Conservation (phyloP, 2,113 vertebrate species). For the Grammomys dolichurus region DNA sequence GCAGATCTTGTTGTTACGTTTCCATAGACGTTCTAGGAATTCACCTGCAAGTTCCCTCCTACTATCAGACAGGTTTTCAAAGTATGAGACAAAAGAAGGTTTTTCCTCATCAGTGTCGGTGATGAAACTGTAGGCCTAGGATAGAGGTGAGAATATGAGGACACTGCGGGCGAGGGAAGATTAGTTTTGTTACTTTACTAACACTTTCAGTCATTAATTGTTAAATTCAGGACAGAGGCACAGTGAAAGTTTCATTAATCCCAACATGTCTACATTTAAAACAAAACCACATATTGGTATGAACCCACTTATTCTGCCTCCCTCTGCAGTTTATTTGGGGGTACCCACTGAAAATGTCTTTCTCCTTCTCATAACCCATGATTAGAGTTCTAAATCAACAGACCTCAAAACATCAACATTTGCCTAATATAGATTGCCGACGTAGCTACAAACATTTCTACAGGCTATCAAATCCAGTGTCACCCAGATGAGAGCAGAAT, state of each 20-base stretch:
- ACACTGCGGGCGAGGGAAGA: not conserved
- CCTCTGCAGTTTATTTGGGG: not conserved
- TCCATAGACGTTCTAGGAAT: constrained; percentile 57
- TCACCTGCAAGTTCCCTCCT: constrained; percentile 47
- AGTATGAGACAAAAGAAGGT: constrained; percentile 36
- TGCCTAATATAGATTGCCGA: not conserved
- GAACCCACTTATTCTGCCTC: not conserved
- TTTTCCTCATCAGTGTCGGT: not conserved
- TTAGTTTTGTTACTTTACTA: not conserved
- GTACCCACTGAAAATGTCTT: not conserved
- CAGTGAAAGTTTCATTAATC: not conserved
- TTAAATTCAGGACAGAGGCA: not conserved
- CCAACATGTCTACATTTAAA: not conserved
- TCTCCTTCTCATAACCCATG: not conserved
- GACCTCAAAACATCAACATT: not conserved
- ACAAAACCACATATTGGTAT: not conserved
- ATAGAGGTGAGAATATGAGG: not conserved
- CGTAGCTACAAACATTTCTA: not conserved
- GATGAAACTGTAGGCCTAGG: constrained; percentile 34
- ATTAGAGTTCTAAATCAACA: not conserved
- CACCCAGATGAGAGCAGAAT: not conserved
- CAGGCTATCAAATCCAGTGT: not conserved
- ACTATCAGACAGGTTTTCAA: constrained; percentile 45
- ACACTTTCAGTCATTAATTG: not conserved
- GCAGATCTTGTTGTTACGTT: not conserved